Percentiles rank a stretch among this genome's conserved stretches.
Conservation (phyloP, 2,797 vertebrate species). For the Micromesistius poutassou region DNA sequence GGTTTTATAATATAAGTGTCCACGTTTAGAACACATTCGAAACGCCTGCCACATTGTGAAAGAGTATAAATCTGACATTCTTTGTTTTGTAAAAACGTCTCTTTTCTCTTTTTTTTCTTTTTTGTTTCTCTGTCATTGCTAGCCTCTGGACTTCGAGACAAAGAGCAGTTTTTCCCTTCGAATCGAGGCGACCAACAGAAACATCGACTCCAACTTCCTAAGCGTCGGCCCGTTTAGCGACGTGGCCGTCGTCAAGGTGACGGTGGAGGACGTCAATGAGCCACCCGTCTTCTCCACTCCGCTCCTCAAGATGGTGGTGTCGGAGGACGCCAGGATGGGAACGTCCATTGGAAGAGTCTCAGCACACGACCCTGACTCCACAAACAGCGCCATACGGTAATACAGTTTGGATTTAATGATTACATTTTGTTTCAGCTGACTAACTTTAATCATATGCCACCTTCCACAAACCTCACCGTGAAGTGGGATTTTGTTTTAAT, state of each 20-base stretch:
- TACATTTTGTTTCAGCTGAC: neutral
- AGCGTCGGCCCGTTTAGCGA: conserved; percentile 89
- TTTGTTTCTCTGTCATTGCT: conserved; percentile 6
- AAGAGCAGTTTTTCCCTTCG: conserved; percentile 85
- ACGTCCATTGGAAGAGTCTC: conserved; percentile 87
- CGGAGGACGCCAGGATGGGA: conserved; percentile 86
- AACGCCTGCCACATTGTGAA: neutral
- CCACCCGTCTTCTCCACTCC: conserved; percentile 81
- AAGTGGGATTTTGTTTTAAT: neutral
- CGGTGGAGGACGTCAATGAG: conserved; percentile 91
- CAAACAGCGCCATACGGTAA: conserved; percentile 87
- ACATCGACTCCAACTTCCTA: conserved; percentile 87
- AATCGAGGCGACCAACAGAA: conserved; percentile 90
- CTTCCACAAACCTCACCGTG: neutral
- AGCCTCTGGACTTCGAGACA: conserved; percentile 92
- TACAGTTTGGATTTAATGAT: neutral
- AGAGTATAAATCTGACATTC: neutral
- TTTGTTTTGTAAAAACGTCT: neutral
- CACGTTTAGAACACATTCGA: too few relatives aligned
- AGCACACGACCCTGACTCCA: conserved; percentile 87
- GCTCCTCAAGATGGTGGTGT: conserved; percentile 84
- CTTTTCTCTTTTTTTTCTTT: neutral
- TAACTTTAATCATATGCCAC: neutral
- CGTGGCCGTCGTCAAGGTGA: conserved; percentile 83
- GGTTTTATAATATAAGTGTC: too few relatives aligned